A percentile compares a stretch with the other conserved stretches of the same genome.
phyloP scores from a whole-genome alignment of 1,140 invertebrate genomes.

The Oncopodura yosiiana region DNA sequence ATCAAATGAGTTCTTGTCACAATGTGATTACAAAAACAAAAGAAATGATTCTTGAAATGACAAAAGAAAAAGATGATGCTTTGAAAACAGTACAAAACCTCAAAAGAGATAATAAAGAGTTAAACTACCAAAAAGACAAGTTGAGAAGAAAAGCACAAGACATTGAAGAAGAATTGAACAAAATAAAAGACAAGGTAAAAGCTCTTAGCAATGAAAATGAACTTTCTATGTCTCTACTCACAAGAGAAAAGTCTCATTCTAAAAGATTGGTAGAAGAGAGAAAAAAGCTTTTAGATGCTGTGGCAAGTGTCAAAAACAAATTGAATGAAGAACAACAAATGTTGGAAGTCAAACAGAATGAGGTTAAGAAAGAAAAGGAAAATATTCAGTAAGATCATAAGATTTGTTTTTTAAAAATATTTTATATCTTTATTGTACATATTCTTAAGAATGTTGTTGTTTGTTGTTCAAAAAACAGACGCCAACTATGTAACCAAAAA shows the following conservation, averaged over 20 bases:
- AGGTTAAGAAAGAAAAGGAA: slow-evolving; percentile 3
- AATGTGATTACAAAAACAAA: background rate
- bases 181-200: background rate
- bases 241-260: background rate
- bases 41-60: background rate
- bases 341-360: background rate
- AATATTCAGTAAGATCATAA: slow-evolving; percentile 1
- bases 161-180: background rate
- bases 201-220: background rate
- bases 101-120: background rate
- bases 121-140: background rate
- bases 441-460: background rate
- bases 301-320: background rate
- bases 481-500: slow-evolving; percentile 1
- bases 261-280: background rate
- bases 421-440: background rate
- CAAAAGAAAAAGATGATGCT: background rate
- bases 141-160: background rate
- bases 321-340: background rate
- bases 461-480: no score
- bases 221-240: background rate
- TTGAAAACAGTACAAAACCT: background rate
- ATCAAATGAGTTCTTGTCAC: slow-evolving; percentile 5
- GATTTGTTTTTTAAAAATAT: background rate
- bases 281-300: background rate